A percentile compares a stretch with the other conserved stretches of the same genome.
phyloP scores from a whole-genome alignment of 2,113 vertebrate genomes.

The Aramus guarauna region DNA sequence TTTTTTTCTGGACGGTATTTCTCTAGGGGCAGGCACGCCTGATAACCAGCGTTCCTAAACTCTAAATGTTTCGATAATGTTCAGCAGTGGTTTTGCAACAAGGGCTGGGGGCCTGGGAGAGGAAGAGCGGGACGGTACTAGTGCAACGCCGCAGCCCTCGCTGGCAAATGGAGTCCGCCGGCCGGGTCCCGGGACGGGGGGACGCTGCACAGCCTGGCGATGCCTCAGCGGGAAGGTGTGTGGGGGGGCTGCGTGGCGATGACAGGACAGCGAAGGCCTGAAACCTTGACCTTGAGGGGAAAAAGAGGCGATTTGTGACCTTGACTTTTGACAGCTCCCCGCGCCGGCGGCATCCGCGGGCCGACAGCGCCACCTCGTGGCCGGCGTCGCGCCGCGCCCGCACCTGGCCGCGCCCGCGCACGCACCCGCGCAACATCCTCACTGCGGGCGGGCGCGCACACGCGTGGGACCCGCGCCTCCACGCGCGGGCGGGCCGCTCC shows the following conservation, averaged over 20 bases:
- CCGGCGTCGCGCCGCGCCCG: fast-evolving
- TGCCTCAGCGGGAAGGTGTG: slow-evolving; percentile 13
- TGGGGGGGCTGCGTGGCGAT: slow-evolving; percentile 54
- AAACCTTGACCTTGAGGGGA: slow-evolving; percentile 83
- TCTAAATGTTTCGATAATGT: slow-evolving; percentile 51
- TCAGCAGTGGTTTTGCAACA: slow-evolving; percentile 41
- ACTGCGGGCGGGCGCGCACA: background rate
- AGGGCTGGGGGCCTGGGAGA: background rate
- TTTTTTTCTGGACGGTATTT: slow-evolving; percentile 2
- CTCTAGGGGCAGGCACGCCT: background rate
- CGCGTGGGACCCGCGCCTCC: background rate
- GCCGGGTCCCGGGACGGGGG: background rate
- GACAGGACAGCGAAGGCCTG: slow-evolving; percentile 74
- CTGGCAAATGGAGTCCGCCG: slow-evolving; percentile 57
- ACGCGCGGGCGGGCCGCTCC: background rate
- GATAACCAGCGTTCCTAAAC: slow-evolving; percentile 25
- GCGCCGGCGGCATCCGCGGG: slow-evolving; percentile 69
- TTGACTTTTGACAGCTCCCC: slow-evolving; percentile 83
- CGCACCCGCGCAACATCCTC: background rate
- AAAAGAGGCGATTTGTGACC: slow-evolving; percentile 79
- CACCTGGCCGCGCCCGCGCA: background rate
- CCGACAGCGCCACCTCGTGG: slow-evolving; percentile 81
- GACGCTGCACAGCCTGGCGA: background rate
- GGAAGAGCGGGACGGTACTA: background rate
- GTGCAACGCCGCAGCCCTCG: background rate